phyloP scores from a whole-genome alignment of 2,888 invertebrate species.

The Cataglyphis altisquamis region DNA sequence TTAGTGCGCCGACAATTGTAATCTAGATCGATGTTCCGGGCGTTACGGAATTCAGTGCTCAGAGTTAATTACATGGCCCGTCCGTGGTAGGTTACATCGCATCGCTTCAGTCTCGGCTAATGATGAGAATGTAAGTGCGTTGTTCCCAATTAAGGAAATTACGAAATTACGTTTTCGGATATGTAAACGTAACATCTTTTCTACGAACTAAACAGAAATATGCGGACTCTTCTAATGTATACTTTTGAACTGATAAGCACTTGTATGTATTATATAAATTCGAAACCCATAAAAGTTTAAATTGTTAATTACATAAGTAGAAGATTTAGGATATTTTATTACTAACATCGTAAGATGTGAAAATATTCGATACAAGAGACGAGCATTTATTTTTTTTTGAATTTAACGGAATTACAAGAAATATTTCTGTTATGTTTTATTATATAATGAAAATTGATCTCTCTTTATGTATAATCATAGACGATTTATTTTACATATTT shows the following conservation, averaged over 20 bases:
- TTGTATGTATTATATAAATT: neutral
- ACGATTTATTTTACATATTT: neutral
- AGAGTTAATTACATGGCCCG: constrained; percentile 57
- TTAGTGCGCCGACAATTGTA: constrained; percentile 67
- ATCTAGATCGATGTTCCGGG: constrained; percentile 65
- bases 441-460: neutral
- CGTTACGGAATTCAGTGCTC: constrained; percentile 56
- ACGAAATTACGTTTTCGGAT: neutral
- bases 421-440: neutral
- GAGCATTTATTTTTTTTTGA: neutral
- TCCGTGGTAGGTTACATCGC: constrained; percentile 19
- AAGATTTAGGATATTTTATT: neutral
- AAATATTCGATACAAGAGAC: neutral
- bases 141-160: neutral
- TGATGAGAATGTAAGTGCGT: neutral
- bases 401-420: neutral
- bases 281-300: neutral
- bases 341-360: neutral
- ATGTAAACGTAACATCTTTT: neutral
- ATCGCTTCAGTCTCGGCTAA: constrained; percentile 9
- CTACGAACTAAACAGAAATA: neutral
- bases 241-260: neutral
- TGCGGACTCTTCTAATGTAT: neutral
- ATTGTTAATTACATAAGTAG: neutral
- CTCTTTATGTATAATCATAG: neutral